Evolutionary conservation across 1,140 invertebrate genomes (phyloP).

Genomic region (Brachystomella parvula): DNA sequence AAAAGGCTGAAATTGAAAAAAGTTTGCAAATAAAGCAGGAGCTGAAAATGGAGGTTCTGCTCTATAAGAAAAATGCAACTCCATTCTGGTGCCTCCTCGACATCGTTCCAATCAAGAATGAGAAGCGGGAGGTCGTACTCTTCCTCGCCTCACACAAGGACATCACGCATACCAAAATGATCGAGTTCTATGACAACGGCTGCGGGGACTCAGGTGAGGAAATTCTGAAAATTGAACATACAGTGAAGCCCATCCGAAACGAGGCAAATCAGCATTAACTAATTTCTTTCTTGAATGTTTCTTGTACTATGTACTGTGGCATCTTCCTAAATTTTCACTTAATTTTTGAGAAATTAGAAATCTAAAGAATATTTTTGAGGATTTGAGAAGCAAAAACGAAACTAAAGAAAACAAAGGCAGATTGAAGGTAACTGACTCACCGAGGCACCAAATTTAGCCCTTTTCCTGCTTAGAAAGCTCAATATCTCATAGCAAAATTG

Average conservation of each 20-base stretch:
- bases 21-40: conserved; percentile 81
- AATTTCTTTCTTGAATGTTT: not conserved
- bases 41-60: conserved; percentile 84
- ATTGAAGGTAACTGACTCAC: no score
- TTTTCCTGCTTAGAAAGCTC: no score
- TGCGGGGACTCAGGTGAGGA: conserved; percentile 36
- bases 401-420: no score
- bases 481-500: no score
- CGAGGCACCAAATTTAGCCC: no score
- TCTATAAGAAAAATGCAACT: conserved; percentile 87
- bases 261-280: not conserved
- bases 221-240: not conserved
- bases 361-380: not conserved
- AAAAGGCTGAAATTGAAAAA: conserved; percentile 78
- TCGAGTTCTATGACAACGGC: conserved; percentile 60
- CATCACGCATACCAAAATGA: conserved; percentile 83
- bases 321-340: not conserved
- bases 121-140: conserved; percentile 91
- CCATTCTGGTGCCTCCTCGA: conserved; percentile 94
- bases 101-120: conserved; percentile 97
- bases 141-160: conserved; percentile 95
- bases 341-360: not conserved
- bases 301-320: no score
- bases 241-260: no score
- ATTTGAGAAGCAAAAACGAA: no score